Evolutionary conservation across 2,888 invertebrate species (phyloP), one percentile per base, ranked within the genome.

Genomic region (Sarcophaga carnaria): DNA sequence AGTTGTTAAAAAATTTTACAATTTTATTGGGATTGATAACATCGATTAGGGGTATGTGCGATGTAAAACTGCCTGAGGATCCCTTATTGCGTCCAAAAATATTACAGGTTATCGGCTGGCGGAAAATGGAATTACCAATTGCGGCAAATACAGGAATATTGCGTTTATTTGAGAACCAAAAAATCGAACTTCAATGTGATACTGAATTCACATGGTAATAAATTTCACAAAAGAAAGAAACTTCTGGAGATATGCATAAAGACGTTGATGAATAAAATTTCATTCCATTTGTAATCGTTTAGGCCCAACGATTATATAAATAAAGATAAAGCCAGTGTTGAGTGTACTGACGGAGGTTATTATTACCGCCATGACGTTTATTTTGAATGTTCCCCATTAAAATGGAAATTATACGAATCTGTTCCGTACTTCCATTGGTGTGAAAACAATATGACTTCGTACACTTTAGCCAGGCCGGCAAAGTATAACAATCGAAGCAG

Each of bases 331-430:
- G 2, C 37, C 27, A 12, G 27, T 45, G 20, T 79, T 12, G 10
- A 67, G 10, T 80, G 66, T 67, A 11, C 2, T 37, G 0, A 37
- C 37, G 37, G 37, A 37, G 45, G 25, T 66, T 45, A 45, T 60
- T 45, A 67, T 11, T 12, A 49, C 14, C 2, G 10, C 17, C 14
- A 37, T 66, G 5, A 60, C 22, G 27, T 17, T 5, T 4, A 0
- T 14, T 37, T 76, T 1, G 14, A 59, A 4, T 84, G 84, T 71
- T 54, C 80, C 10, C 17, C 70, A 1, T 14, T 66, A 63, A 80
- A 80, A 17, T 84, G 79, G 79, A 76, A 84, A 60, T 64, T 84
- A 12, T 80, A 84, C 25, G 84, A 84, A 67, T 27, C 60, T 8
- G 22, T 22, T 37, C 22, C 12, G 2, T 37, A 27, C 22, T 76